Evolutionary conservation across 2,113 vertebrate species (phyloP), one percentile per base, ranked within the genome.

Genomic region (Stegastes partitus): DNA sequence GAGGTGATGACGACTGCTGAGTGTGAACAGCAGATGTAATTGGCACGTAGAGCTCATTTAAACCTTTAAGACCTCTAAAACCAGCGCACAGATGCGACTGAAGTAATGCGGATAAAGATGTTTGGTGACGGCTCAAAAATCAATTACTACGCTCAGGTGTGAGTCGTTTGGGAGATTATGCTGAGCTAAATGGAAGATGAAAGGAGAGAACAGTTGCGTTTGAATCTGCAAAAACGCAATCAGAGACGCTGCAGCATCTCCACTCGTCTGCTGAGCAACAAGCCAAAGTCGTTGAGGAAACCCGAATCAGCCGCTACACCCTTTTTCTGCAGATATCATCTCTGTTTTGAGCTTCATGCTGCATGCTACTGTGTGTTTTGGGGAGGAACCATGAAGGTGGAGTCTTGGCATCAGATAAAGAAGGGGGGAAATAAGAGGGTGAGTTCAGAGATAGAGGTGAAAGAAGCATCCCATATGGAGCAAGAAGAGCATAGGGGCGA

Each of bases 21-120:
- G 68, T 1, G 1, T 44, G 62, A 77, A 67, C 65, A 59, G 61
- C 63, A 55, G 18, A 56, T 58, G 68, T 79, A 80, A 88, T 72
- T 63, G 49, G 4, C 55, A 66, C 3, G 58, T 69, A 28, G 14
- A 68, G 45, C 54, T 57, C 11, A 19, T 72, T 77, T 63, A 63
- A 66, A 73, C 18, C 49, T 70, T 31, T 21, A 65, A 69, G 61
- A 59, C 23, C 75, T 78, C 81, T 61, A 66, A 59, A 56, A 64
- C 10, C n/a, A 18, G n/a, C 2, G 4, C 26, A 45, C 76, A 75
- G 73, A 63, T 87, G 75, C 42, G 59, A 2, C 56, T 11, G 45
- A 61, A 50, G 47, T 47, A 68, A 47, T 1, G 25, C 12, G 4
- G 47, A 45, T 49, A 6, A 34, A 49, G 11, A 45, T 23, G 47